Percentiles rank a stretch among this genome's conserved stretches.
Conservation (phyloP, 2,888 invertebrate genomes). For the Tetragnatha montana region DNA sequence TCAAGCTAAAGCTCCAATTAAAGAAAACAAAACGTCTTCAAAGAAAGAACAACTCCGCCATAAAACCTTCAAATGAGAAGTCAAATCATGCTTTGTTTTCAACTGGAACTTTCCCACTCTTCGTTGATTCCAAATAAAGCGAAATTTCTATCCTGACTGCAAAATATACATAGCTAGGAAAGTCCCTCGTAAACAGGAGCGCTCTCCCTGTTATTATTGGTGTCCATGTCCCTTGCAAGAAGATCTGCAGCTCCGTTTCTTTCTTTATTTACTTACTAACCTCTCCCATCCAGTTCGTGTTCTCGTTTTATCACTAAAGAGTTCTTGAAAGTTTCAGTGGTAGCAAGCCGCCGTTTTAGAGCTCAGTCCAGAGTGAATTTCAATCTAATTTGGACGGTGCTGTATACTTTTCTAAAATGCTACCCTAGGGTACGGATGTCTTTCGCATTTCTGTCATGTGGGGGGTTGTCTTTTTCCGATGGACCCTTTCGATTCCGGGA, state of each 20-base stretch:
- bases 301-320: slow-evolving; percentile 57
- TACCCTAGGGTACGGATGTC: slow-evolving; percentile 26
- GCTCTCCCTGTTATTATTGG: slow-evolving; percentile 31
- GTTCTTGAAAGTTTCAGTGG: slow-evolving; percentile 55
- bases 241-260: slow-evolving; percentile 1
- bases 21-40: background rate
- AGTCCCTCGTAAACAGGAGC: slow-evolving; percentile 50
- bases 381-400: slow-evolving; percentile 56
- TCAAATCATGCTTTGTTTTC: slow-evolving; percentile 36
- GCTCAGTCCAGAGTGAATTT: slow-evolving; percentile 43
- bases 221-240: slow-evolving; percentile 33
- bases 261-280: slow-evolving; percentile 53
- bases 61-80: slow-evolving; percentile 38
- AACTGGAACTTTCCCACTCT: slow-evolving; percentile 25
- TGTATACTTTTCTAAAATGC: slow-evolving; percentile 46
- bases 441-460: slow-evolving; percentile 40
- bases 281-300: slow-evolving; percentile 25
- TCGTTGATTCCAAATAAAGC: slow-evolving; percentile 28
- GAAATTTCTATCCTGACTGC: slow-evolving; percentile 15
- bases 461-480: slow-evolving; percentile 33
- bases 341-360: slow-evolving; percentile 53
- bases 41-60: background rate
- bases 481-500: slow-evolving; percentile 5
- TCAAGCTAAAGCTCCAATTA: slow-evolving; percentile 16
- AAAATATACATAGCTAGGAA: slow-evolving; percentile 46